Base-by-base conservation (phyloP, 2,113 vertebrate species). In the Platysternon megacephalum region DNA sequence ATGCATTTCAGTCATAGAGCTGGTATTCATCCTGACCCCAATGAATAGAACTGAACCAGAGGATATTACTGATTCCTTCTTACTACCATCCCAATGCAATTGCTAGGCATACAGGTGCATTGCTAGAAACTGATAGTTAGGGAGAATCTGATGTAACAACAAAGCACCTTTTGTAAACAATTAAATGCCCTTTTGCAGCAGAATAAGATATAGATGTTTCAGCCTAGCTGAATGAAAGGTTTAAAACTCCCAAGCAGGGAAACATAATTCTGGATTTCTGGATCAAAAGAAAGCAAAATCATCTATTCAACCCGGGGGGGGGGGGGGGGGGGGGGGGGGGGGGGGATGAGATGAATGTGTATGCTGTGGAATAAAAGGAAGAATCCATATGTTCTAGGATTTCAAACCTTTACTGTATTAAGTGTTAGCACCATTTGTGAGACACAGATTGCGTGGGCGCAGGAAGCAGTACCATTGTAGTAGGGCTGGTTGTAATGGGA, bases 121-220 rank as follows among this genome's bases (percentile, higher is more conserved):
- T 51, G 87, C 72, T 48, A 68, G 82, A 84, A 76, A 55, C 78
- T 79, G 94, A 46, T 53, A 46, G 79, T 82, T 78, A 76, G 39
- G 44, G 61, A 91, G 86, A 58, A 26, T 52, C 79, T 44, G 65
- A 44, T 3, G 2, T 53, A 46, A 80, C 74, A 88, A 68, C 29
- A 52, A 55, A 58, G 91, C 17, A 76, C 72, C 58, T 92, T 95
- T 58, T 10, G 84, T 39, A 79, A 86, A 22, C 81, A 87, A 91
- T 92, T 91, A 93, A 96, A 91, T 95, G 85, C 21, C 84, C 85
- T 96, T 93, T 95, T 93, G 85, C 46, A 55, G 65, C 55, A 39
- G 51, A 90, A 96, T 94, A 82, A 85, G 26, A 19, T 53, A 51
- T 88, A 58, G 21, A 78, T 96, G 97, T 92, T 93, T 4, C 81